Evolutionary conservation across 2,113 vertebrate species (phyloP).

Genomic region (Paralichthys olivaceus): DNA sequence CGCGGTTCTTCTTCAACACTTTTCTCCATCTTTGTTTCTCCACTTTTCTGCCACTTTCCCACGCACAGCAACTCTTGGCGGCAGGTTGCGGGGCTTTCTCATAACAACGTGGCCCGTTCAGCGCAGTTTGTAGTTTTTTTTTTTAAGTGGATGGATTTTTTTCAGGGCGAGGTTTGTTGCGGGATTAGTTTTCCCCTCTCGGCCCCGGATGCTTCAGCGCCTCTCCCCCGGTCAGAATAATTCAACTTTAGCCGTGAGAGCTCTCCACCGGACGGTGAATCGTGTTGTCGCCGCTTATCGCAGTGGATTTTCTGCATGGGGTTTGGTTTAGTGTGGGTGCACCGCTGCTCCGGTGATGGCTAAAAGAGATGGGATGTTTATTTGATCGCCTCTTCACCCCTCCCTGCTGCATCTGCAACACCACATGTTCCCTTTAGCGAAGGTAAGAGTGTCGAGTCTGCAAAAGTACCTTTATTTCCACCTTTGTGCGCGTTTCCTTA

Average conservation of each 20-base stretch:
- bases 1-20: conserved; percentile 23
- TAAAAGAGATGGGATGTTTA: conserved; percentile 64
- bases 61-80: conserved; percentile 49
- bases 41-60: conserved; percentile 50
- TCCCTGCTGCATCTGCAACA: conserved; percentile 45
- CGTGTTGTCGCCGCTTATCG: neutral
- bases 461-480: neutral
- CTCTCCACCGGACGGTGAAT: conserved; percentile 10
- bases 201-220: conserved; percentile 20
- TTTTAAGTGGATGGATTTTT: conserved; percentile 4
- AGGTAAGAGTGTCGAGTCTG: conserved; percentile 46
- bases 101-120: conserved; percentile 68
- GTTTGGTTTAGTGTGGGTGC: conserved; percentile 10
- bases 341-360: conserved; percentile 37
- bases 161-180: conserved; percentile 74
- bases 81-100: conserved; percentile 59
- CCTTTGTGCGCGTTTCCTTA: conserved; percentile 9
- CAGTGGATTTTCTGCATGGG: conserved; percentile 2
- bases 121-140: conserved; percentile 50
- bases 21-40: conserved; percentile 49
- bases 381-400: conserved; percentile 51
- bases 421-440: conserved; percentile 45
- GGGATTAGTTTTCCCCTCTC: conserved; percentile 32
- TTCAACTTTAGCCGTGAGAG: conserved; percentile 13
- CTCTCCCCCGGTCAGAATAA: neutral